Evolutionary conservation across 2,888 invertebrate genomes (phyloP).

Genomic region (Campopleginae sp.): DNA sequence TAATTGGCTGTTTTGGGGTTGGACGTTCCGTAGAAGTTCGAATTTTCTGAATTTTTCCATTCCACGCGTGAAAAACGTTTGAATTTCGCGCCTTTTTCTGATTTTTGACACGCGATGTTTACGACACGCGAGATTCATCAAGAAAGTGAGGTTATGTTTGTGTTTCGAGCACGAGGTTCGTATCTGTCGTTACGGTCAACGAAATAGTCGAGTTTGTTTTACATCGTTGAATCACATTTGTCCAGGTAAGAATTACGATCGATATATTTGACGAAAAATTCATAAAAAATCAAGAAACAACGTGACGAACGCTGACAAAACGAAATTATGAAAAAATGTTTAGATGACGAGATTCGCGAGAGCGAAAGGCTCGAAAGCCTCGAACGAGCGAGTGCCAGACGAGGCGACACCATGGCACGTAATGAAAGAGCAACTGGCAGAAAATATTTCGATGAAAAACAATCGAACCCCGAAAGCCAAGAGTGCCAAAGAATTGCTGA

Average conservation of each 20-base stretch:
- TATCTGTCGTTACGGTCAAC: background rate
- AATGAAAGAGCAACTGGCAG: constrained; percentile 88
- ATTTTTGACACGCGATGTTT: no score
- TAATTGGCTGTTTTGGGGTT: no score
- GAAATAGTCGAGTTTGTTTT: background rate
- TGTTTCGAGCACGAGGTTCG: constrained; percentile 8
- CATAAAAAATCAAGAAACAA: background rate
- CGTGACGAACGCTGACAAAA: background rate
- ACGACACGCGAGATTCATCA: background rate
- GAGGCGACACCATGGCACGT: constrained; percentile 90
- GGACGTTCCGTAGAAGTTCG: no score
- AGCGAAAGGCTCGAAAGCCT: constrained; percentile 90
- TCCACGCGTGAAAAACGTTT: background rate
- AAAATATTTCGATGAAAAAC: constrained; percentile 67
- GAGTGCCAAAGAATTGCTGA: constrained; percentile 78
- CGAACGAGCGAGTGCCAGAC: constrained; percentile 89
- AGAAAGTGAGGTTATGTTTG: constrained; percentile 19
- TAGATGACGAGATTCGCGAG: constrained; percentile 91
- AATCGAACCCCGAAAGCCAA: constrained; percentile 69
- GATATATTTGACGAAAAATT: background rate
- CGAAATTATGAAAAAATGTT: background rate
- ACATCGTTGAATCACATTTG: background rate
- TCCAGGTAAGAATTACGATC: constrained; percentile 5
- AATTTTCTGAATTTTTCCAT: no score
- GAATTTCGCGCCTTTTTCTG: background rate